Base-by-base conservation (phyloP, 2,797 vertebrate genomes). In the Agapornis canus region DNA sequence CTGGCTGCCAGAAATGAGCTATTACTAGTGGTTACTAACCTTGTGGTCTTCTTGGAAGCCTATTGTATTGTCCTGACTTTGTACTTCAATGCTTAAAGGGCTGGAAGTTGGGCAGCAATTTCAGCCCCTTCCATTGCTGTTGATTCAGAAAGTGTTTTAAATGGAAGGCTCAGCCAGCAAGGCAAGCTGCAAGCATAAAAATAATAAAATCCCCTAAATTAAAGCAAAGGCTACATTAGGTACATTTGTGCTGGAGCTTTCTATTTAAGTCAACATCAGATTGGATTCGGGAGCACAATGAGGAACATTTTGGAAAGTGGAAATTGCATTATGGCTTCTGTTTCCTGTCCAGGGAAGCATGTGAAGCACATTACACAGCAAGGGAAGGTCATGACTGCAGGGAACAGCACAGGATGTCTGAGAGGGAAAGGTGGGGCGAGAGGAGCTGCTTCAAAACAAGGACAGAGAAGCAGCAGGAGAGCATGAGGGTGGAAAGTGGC, bases 341-440 rank as follows among this genome's bases (percentile, higher is more conserved):
- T 82, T 94, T 95, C 78, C 77, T 89, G 86, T 94, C 80, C 77
- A 90, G 76, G 73, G 42, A 82, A 86, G 31, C 82, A 42, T 54
- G 57, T 88, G 86, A 86, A 81, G 73, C 63, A 60, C 37, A 49
- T 89, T 83, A 76, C 32, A 80, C 73, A 69, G 77, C 1, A 0
- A 66, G 48, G 60, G n/a, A 82, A 89, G 59, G 82, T 89, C 81
- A 76, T 21, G 59, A 54, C 52, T 80, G 49, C 65, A 57, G 70
- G 54, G 68, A 82, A 42, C 82, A 68, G 89, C 52, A 35, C 65
- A 83, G 66, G 76, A 78, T 88, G 73, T 60, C 73, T 96, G 82
- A 76, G 73, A 42, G 82, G 63, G 61, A 86, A 88, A 84, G 81
- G 73, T 79, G 66, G 89, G 54, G 73, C 4, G 0, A 66, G 51